These are phyloP conservation scores for Actinia equina DNA, from an alignment of 64 coral and sea anemone species.

Conservation along the genomic window DNA sequence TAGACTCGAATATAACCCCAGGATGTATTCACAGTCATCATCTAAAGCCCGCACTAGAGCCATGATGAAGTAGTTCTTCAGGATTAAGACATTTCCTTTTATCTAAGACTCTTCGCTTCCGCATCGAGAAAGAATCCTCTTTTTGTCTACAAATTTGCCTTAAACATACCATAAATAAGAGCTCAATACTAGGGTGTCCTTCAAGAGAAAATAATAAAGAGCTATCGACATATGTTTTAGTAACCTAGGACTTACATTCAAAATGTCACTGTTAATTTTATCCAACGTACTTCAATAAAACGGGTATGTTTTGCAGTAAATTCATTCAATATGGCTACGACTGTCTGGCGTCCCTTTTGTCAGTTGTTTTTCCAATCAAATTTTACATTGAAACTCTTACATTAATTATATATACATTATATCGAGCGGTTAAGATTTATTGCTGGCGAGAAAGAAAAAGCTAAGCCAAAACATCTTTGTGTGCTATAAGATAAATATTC, in stretches of 20 bases:
- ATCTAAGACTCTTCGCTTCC: background rate
- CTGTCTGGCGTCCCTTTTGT: too few species aligned
- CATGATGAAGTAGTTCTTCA: background rate
- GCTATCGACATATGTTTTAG: background rate
- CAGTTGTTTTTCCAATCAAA: too few species aligned
- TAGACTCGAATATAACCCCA: background rate
- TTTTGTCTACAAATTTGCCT: background rate
- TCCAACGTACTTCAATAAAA: too few species aligned
- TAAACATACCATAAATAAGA: background rate
- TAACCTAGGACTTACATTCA: background rate
- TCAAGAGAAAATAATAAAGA: background rate
- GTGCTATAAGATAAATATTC: background rate
- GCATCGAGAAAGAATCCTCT: background rate
- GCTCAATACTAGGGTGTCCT: background rate
- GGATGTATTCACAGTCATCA: background rate
- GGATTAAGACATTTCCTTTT: background rate
- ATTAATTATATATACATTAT: too few species aligned
- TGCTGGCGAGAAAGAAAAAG: background rate
- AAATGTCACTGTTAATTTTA: too few species aligned
- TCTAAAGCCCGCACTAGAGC: slow-evolving; percentile 6
- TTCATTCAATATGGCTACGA: too few species aligned
- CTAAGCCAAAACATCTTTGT: background rate
- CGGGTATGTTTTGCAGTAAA: too few species aligned
- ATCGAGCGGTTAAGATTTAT: background rate
- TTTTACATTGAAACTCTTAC: too few species aligned